Conservation (phyloP, 2,888 invertebrate genomes). For the Meta bourneti region DNA sequence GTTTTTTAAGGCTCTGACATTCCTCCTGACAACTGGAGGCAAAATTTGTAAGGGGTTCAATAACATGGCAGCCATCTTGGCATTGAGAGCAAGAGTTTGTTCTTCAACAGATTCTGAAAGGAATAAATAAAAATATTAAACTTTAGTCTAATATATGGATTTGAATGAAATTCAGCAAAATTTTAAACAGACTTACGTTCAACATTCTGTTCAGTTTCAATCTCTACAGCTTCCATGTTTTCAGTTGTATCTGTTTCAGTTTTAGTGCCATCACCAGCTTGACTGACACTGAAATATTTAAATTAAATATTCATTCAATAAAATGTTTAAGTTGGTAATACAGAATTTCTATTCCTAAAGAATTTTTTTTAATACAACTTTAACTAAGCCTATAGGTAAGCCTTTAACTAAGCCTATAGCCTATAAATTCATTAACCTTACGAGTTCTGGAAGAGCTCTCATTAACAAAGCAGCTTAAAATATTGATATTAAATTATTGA, state of each 20-base stretch:
- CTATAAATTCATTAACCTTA: not conserved
- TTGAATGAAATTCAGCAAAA: not conserved
- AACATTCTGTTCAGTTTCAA: slow-evolving; percentile 42
- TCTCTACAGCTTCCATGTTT: slow-evolving; percentile 47
- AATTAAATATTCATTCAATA: not conserved
- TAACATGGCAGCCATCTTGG: slow-evolving; percentile 36
- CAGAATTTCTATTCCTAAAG: no score
- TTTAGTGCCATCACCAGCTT: slow-evolving; percentile 27
- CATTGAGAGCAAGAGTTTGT: slow-evolving; percentile 16
- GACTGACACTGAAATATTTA: slow-evolving; percentile 40
- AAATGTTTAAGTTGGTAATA: not conserved
- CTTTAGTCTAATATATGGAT: not conserved
- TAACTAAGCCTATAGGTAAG: no score
- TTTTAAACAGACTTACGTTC: slow-evolving; percentile 29
- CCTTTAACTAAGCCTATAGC: not conserved
- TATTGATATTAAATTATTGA: not conserved
- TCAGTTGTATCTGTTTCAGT: slow-evolving; percentile 4
- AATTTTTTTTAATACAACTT: no score
- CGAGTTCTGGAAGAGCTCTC: not conserved
- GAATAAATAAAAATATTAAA: not conserved
- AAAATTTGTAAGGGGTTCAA: slow-evolving; percentile 79
- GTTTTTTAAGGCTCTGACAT: slow-evolving; percentile 91
- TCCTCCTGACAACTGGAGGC: slow-evolving; percentile 88
- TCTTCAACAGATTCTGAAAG: not conserved
- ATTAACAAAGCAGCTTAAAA: no score